Evolutionary conservation across 2,888 invertebrate species (phyloP), one percentile per base, ranked within the genome.

Genomic region (Chelonus formosanus): DNA sequence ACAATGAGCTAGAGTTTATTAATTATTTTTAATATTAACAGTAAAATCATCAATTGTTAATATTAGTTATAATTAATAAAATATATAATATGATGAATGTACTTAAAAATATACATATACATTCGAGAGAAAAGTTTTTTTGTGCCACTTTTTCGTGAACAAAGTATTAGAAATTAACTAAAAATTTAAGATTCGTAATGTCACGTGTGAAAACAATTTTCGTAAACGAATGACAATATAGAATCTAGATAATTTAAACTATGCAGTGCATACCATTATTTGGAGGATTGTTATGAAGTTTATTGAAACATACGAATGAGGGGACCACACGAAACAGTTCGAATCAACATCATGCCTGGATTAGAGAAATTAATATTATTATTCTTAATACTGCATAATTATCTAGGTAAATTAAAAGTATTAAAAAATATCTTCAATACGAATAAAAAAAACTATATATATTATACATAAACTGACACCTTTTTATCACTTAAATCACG

Each of bases 321-420:
- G 81, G 81, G 81, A 81, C 81, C 81, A 81, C 76, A 80, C 70
- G 75, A 75, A 75, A 73, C 73, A 74, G 74, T 78, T 77, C 73
- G 71, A 76, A 76, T 73, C 74, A 71, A 70, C 72, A 74, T 44
- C 52, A 61, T 58, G 58, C 47, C 58, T 58, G 45, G 44, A 20
- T 20, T 47, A 58, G 32, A 58, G 8, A 35, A 6, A 35, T n/a
- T n/a, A 47, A 35, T 34, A 47, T 45, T 43, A 43, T 52, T 44
- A 52, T 53, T 32, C 61, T 53, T 53, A 20, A 35, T 32, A 53
- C 52, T 32, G 5, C 43, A 44, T 44, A n/a, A 53, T 10, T 61
- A 43, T 52, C 52, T 61, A 44, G 40, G 7, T 20, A 40, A 40
- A 48, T 32, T 34, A 32, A 52, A 5, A 20, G 10, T 48, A 54